Percentiles rank a stretch among this genome's conserved stretches.
Evolutionary conservation across 2,797 vertebrate genomes (phyloP).

Genomic region (Iguana delicatissima): DNA sequence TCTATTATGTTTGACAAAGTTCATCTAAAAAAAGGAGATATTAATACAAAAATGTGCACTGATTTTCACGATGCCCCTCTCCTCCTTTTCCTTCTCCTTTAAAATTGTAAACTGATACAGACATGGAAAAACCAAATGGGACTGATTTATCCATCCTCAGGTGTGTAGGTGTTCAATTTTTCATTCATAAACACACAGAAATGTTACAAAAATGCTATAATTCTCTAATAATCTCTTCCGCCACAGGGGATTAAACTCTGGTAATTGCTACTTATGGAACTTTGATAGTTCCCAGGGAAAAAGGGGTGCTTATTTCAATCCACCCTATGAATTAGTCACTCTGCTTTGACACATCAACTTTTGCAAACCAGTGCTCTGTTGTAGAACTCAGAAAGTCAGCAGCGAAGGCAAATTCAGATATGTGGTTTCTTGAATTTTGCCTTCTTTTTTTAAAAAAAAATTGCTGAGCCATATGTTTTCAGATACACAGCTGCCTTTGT

Average conservation of each 20-base stretch:
- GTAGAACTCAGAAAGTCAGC: conserved; percentile 56
- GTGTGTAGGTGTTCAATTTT: neutral
- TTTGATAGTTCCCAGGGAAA: neutral
- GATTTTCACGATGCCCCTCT: neutral
- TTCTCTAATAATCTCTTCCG: neutral
- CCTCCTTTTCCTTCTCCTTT: too few species aligned
- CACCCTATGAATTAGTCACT: neutral
- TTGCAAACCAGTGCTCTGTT: neutral
- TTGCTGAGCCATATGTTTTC: conserved; percentile 69
- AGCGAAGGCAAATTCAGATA: conserved; percentile 24
- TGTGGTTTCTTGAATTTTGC: conserved; percentile 47
- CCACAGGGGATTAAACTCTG: neutral
- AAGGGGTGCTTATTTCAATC: neutral
- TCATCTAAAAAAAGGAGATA: neutral
- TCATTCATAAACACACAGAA: neutral
- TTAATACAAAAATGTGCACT: neutral
- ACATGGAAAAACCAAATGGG: neutral
- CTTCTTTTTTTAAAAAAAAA: conserved; percentile 35
- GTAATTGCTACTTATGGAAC: neutral
- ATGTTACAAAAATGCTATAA: neutral
- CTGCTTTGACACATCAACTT: neutral
- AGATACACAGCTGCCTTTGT: conserved; percentile 77
- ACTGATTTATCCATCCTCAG: neutral
- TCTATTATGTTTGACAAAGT: neutral
- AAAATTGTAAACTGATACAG: too few species aligned